Evolutionary conservation across 2,113 vertebrate genomes (phyloP).

Genomic region (Polyodon spathula): DNA sequence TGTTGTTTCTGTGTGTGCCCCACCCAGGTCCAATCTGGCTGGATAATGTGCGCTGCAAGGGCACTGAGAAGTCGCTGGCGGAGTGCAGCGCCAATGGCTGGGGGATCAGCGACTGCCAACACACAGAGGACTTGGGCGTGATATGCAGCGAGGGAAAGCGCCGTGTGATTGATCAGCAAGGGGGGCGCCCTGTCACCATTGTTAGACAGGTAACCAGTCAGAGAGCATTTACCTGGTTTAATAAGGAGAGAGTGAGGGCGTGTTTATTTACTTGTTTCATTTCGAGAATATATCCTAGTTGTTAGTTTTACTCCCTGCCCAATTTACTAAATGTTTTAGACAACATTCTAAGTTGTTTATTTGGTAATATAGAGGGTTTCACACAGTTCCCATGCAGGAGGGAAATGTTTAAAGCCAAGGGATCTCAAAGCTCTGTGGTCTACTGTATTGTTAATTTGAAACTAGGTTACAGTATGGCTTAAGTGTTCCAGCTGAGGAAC

Average conservation of each 20-base stretch:
- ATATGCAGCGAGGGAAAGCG: conserved; percentile 61
- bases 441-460: too few species aligned
- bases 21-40: conserved; percentile 85
- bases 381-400: too few species aligned
- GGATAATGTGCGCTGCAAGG: conserved; percentile 83
- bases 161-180: conserved; percentile 23
- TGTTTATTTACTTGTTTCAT: too few species aligned
- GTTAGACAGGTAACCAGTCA: background rate
- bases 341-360: too few species aligned
- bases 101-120: conserved; percentile 86
- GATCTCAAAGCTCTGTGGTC: too few species aligned
- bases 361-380: too few species aligned
- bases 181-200: background rate
- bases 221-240: background rate
- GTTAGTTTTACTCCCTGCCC: too few species aligned
- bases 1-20: background rate
- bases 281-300: too few species aligned
- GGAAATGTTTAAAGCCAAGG: too few species aligned
- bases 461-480: background rate
- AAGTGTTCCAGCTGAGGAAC: background rate
- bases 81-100: conserved; percentile 85
- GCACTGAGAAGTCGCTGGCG: conserved; percentile 69
- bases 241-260: too few species aligned
- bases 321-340: too few species aligned
- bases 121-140: conserved; percentile 82